Conservation (phyloP, 1,140 invertebrate species). For the Sycophaga agraensis region DNA sequence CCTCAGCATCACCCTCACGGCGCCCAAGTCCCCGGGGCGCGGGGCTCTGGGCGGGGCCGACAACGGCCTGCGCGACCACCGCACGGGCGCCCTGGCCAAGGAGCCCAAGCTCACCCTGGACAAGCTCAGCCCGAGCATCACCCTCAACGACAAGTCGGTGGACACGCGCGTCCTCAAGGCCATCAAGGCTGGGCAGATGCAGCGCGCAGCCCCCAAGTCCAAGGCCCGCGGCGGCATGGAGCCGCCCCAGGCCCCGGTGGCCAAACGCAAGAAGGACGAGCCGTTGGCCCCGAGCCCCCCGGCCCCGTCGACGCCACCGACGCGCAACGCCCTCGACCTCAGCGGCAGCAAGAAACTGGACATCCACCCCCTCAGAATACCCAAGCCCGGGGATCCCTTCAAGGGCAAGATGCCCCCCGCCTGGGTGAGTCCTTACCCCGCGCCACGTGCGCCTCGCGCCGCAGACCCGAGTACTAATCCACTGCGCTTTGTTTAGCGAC, state of each 20-base stretch:
- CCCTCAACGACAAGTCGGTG: constrained; percentile 42
- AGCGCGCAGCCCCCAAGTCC: constrained; percentile 31
- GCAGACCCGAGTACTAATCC: too few relatives aligned
- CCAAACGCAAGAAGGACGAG: constrained; percentile 32
- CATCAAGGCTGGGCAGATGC: constrained; percentile 39
- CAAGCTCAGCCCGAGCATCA: constrained; percentile 45
- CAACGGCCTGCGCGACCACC: neutral
- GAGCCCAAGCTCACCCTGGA: constrained; percentile 28
- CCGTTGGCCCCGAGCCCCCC: too few relatives aligned
- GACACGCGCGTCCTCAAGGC: constrained; percentile 42
- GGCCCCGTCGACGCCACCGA: neutral
- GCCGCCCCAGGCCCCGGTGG: neutral
- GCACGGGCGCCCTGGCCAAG: constrained; percentile 20
- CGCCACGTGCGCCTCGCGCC: too few relatives aligned
- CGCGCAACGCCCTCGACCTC: constrained; percentile 42
- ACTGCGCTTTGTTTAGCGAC: too few relatives aligned
- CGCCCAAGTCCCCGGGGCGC: constrained; percentile 40
- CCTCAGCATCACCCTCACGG: constrained; percentile 48
- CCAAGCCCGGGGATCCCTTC: constrained; percentile 40
- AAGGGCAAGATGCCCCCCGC: constrained; percentile 27
- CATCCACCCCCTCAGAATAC: constrained; percentile 40
- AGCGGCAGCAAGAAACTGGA: constrained; percentile 41
- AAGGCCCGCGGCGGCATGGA: neutral
- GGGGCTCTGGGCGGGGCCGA: too few relatives aligned
- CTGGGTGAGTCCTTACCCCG: constrained; percentile 23